Evolutionary conservation across 2,888 invertebrate genomes (phyloP).

Genomic region (Helleia helle): DNA sequence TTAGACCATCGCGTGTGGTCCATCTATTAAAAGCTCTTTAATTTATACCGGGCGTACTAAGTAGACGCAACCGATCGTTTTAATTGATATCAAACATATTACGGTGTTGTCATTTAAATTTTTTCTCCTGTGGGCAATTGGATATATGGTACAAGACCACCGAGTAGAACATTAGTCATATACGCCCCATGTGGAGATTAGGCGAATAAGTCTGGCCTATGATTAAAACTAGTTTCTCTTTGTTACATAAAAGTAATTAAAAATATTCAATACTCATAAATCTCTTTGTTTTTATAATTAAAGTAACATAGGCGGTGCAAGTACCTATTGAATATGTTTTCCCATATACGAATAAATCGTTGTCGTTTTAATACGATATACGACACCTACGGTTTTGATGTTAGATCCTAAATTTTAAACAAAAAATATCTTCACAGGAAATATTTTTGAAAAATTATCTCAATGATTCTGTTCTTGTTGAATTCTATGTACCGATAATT

Average conservation of each 20-base stretch:
- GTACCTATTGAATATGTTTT: too few species aligned
- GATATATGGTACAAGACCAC: slow-evolving; percentile 8
- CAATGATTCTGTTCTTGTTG: too few species aligned
- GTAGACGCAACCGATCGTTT: slow-evolving; percentile 22
- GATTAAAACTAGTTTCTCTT: slow-evolving; percentile 5
- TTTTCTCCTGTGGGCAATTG: slow-evolving; percentile 7
- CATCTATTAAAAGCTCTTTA: slow-evolving; percentile 48
- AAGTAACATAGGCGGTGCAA: background rate
- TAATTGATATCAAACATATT: slow-evolving; percentile 22
- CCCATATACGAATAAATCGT: too few species aligned
- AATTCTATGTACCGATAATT: too few species aligned
- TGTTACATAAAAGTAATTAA: slow-evolving; percentile 7
- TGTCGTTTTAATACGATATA: too few species aligned
- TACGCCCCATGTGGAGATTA: slow-evolving; percentile 5
- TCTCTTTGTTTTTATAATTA: background rate
- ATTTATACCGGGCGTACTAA: slow-evolving; percentile 38
- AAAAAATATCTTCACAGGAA: too few species aligned
- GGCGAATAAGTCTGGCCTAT: background rate
- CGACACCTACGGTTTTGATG: too few species aligned
- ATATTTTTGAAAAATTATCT: too few species aligned
- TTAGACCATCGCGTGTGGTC: slow-evolving; percentile 52
- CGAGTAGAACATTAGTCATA: slow-evolving; percentile 8
- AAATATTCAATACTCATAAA: background rate
- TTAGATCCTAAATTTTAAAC: too few species aligned
- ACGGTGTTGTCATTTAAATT: slow-evolving; percentile 9